Evolutionary conservation across 2,797 vertebrate genomes (phyloP), one percentile per base, ranked within the genome.

Genomic region (Myripristis jacobus): DNA sequence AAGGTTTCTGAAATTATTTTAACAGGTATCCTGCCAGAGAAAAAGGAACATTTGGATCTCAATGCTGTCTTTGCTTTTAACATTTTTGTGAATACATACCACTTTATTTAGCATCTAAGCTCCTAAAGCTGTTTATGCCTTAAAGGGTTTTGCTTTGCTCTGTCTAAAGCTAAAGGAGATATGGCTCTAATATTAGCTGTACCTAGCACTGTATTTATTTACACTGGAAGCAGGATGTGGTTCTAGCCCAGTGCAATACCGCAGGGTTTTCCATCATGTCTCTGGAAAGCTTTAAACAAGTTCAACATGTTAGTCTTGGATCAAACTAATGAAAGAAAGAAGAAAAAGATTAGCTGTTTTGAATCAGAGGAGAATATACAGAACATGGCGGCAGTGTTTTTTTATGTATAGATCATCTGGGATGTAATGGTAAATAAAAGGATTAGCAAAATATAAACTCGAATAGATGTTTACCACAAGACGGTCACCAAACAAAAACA

Each of bases 181-280:
- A 70, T 73, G 80, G 15, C 61, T 83, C 77, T 86, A 80, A 87
- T 88, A 88, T 87, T 86, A 90, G 82, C 68, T 24, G 41, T 70
- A 82, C 76, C 78, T 81, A 73, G 70, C 56, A 56, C 66, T 74
- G 69, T 79, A 80, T 89, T 76, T 90, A 83, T 89, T 91, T 92
- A 89, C 79, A 81, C 70, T 77, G 63, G 47, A 84, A 71, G 73
- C 83, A 89, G 88, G 89, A 90, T 91, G 86, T 91, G 90, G 89
- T 84, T 88, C 80, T 77, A 84, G 64, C 75, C 55, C 57, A 19
- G 64, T 55, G 70, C 84, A 77, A 47, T 78, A 66, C 84, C 60
- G 71, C 75, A 83, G 70, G 51, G 69, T 74, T 89, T 87, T 91
- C 89, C 76, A 70, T 90, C 80, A 73, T 85, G 73, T 72, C 78